Evolutionary conservation across 2,888 invertebrate species (phyloP).

Genomic region (Dichetophora obliterata): DNA sequence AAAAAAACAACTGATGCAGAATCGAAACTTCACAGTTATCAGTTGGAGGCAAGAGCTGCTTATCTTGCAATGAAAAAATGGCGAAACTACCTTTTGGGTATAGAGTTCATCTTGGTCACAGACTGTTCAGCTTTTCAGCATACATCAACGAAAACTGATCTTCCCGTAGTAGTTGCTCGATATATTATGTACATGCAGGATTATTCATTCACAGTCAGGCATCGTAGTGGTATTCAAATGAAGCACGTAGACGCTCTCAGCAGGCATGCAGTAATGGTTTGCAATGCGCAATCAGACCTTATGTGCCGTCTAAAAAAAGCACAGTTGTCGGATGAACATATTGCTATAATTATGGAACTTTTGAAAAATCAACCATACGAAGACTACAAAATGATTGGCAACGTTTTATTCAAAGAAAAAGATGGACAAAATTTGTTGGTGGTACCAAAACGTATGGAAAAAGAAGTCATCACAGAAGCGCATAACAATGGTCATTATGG

Average conservation of each 20-base stretch:
- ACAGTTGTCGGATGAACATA: conserved; percentile 34
- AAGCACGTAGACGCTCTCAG: conserved; percentile 50
- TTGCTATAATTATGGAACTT: conserved; percentile 30
- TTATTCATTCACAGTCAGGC: conserved; percentile 46
- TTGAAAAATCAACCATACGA: conserved; percentile 30
- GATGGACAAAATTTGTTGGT: conserved; percentile 38
- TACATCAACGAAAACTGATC: conserved; percentile 39
- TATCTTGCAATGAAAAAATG: conserved; percentile 50
- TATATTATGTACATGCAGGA: conserved; percentile 49
- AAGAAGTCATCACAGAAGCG: conserved; percentile 38
- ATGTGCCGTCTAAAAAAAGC: conserved; percentile 18
- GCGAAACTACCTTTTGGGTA: conserved; percentile 50
- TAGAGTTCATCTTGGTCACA: conserved; percentile 31
- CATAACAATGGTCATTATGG: conserved; percentile 23
- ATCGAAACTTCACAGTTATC: conserved; percentile 46
- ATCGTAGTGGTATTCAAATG: conserved; percentile 46
- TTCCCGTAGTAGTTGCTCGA: conserved; percentile 39
- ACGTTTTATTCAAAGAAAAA: conserved; percentile 36
- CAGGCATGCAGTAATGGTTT: conserved; percentile 28
- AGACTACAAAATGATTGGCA: conserved; percentile 38
- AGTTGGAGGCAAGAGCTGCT: conserved; percentile 51
- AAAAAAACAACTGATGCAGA: conserved; percentile 38
- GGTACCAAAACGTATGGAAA: conserved; percentile 40
- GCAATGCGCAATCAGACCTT: conserved; percentile 24
- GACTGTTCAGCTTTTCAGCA: conserved; percentile 44